Percentiles rank a stretch among this genome's conserved stretches.
Conservation (phyloP, 2,797 vertebrate genomes). For the Falco peregrinus region DNA sequence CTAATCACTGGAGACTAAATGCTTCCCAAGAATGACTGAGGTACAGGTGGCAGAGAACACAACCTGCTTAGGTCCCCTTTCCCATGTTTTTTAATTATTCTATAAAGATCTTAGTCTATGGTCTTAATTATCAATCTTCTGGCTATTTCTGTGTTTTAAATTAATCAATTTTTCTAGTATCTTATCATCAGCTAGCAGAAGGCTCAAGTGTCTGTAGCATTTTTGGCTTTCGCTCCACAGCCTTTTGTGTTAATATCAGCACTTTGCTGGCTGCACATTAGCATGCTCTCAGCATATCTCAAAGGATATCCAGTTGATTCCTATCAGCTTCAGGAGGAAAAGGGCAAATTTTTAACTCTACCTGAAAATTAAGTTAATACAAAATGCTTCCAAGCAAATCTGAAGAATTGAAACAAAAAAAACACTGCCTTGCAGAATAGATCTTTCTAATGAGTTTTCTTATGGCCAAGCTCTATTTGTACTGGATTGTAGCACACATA, state of each 20-base stretch:
- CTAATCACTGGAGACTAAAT: not conserved
- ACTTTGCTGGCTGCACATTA: not conserved
- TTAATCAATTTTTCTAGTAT: not conserved
- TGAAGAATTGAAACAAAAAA: not conserved
- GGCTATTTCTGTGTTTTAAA: not conserved
- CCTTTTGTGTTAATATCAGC: not conserved
- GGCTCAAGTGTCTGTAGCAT: not conserved
- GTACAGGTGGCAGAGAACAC: not conserved
- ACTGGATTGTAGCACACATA: not conserved
- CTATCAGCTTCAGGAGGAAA: not conserved
- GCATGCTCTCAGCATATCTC: fast-evolving
- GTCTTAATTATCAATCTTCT: not conserved
- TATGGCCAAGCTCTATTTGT: not conserved
- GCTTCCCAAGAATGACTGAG: not conserved
- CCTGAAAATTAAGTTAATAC: not conserved
- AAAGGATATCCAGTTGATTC: not conserved
- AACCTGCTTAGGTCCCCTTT: not conserved
- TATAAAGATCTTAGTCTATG: not conserved
- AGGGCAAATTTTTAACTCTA: not conserved
- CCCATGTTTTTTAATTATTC: not conserved
- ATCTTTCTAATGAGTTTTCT: not conserved
- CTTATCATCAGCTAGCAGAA: not conserved
- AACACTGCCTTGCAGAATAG: not conserved
- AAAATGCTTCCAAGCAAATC: not conserved
- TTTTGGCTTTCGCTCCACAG: not conserved